Evolutionary conservation across 2,888 invertebrate genomes (phyloP).

Genomic region (Sycophila texana): DNA sequence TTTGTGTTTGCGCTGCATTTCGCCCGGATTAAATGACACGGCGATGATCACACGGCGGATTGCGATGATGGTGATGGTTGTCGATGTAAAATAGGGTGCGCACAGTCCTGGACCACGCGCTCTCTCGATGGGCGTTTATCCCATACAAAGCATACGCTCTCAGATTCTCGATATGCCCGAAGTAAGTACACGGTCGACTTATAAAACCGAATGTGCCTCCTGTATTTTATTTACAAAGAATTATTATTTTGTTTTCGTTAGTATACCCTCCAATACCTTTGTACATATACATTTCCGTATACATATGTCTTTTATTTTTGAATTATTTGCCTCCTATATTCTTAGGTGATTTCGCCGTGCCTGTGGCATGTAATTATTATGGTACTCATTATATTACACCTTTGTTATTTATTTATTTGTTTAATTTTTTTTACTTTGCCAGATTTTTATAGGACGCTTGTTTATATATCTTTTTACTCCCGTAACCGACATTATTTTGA

Average conservation of each 20-base stretch:
- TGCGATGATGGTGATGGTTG: conserved; percentile 36
- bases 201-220: background rate
- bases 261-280: background rate
- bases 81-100: conserved; percentile 82
- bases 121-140: conserved; percentile 93
- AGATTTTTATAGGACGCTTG: conserved; percentile 18
- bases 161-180: conserved; percentile 90
- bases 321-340: conserved; percentile 28
- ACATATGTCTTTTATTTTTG: conserved; percentile 30
- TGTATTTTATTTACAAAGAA: background rate
- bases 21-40: conserved; percentile 31
- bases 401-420: too few relatives aligned
- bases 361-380: conserved; percentile 65
- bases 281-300: background rate
- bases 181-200: conserved; percentile 82
- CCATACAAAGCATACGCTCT: conserved; percentile 92
- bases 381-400: background rate
- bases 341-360: conserved; percentile 61
- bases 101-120: conserved; percentile 94
- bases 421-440: conserved; percentile 20
- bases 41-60: conserved; percentile 23
- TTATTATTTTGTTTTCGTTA: background rate
- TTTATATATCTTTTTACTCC: background rate
- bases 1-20: conserved; percentile 57
- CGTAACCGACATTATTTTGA: background rate